Base-by-base conservation (phyloP, 2,797 vertebrate genomes). In the Callimico goeldii region DNA sequence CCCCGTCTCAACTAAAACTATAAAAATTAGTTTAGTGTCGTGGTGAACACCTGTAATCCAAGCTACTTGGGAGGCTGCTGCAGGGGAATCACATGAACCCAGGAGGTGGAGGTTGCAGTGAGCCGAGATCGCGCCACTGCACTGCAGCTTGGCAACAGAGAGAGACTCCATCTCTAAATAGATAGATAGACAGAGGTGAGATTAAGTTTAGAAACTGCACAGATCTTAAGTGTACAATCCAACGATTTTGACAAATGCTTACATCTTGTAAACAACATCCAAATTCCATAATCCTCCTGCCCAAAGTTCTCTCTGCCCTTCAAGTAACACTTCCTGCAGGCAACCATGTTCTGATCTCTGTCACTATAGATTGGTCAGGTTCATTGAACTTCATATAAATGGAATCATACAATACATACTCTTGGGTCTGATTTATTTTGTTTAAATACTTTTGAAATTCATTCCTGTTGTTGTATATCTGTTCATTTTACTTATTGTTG, bases 361-460 rank as follows among this genome's bases (percentile, higher is more conserved):
- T 93, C 12, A 33, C 61, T 15, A 3, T 0, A 10, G 55, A 26
- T n/a, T 46, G 9, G 11, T 26, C 57, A 75, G 33, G n/a, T 36
- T 94, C 67, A 4, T 55, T 91, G 76, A 87, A 89, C 52, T 15
- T 95, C 15, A 15, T 9, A 19, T 9, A 79, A 82, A 39, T 20
- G n/a, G 43, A 88, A 41, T 77, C 50, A 7, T 36, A 64, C 5
- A 14, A 24, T 4, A 73, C 12, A 3, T 7, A 50, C 20, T 41
- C 26, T 33, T 24, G 30, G 46, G 61, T 77, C 48, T 72, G 75
- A 77, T 57, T 77, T 70, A 19, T 64, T 81, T 67, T 64, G 30
- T 64, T 64, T 73, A 48, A 88, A 67, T 10, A 10, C 15, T 81
- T 94, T 36, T 15, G 58, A 72, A 87, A 88, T 77, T 87, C 57